Conservation (phyloP, 2,113 vertebrate species). For the Scolopax mira region DNA sequence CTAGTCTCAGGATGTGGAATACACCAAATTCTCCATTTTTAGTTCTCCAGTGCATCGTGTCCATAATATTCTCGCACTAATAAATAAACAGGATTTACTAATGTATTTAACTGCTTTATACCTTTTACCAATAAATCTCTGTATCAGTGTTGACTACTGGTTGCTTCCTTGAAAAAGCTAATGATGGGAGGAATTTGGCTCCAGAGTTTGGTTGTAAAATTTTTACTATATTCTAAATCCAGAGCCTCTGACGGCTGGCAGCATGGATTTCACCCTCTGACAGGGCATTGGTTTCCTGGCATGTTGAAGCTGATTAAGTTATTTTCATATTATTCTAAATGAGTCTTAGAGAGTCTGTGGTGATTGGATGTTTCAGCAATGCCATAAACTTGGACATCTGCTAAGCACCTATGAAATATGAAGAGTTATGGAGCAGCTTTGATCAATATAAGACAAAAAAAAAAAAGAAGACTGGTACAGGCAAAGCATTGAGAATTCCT, state of each 20-base stretch:
- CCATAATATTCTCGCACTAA: not conserved
- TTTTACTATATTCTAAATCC: slow-evolving; percentile 1
- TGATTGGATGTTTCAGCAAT: not conserved
- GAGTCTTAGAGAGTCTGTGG: not conserved
- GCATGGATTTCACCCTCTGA: not conserved
- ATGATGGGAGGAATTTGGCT: not conserved
- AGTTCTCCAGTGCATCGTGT: not conserved
- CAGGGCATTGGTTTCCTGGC: not conserved
- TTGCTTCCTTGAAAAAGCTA: not conserved
- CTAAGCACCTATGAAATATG: not conserved
- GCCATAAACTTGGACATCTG: not conserved
- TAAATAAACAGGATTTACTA: not conserved
- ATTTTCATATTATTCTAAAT: slow-evolving; percentile 4
- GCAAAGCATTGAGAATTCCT: not conserved
- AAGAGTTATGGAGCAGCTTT: not conserved
- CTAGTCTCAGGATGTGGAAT: not conserved
- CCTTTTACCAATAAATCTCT: not conserved
- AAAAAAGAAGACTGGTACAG: not conserved
- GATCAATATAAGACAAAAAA: not conserved
- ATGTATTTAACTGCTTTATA: not conserved
- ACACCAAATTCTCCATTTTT: not conserved
- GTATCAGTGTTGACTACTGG: not conserved
- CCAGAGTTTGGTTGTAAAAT: not conserved
- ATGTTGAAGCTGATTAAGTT: not conserved
- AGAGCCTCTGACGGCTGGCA: slow-evolving; percentile 6